Percentiles rank a stretch among this genome's conserved stretches.
These are phyloP conservation scores for Lathronympha strigana DNA, from an alignment of 2,888 invertebrate genomes.

Conservation along the genomic window DNA sequence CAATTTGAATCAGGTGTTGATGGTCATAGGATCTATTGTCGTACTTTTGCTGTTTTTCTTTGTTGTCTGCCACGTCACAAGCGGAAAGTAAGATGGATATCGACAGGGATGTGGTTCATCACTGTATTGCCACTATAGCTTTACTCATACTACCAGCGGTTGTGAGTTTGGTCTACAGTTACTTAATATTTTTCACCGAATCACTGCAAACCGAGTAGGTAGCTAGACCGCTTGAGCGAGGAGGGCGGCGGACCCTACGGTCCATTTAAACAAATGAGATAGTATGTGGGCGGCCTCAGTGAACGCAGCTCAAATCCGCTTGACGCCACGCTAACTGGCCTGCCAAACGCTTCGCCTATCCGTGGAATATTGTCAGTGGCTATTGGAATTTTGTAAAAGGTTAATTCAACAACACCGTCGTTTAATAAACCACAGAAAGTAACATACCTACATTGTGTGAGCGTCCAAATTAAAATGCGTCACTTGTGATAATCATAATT, in stretches of 20 bases:
- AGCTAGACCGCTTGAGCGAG: no score
- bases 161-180: slow-evolving; percentile 73
- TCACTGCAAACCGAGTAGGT: background rate
- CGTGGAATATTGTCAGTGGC: no score
- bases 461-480: no score
- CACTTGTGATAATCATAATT: no score
- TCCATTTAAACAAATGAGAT: no score
- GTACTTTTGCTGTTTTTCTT: slow-evolving; percentile 66
- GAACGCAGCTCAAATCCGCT: no score
- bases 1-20: slow-evolving; percentile 68
- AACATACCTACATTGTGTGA: no score
- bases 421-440: background rate
- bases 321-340: no score
- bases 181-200: slow-evolving; percentile 48
- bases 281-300: no score
- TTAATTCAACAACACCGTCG: background rate
- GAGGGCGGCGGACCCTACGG: no score
- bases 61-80: slow-evolving; percentile 68
- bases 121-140: slow-evolving; percentile 63
- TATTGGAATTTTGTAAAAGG: background rate
- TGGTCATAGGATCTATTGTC: slow-evolving; percentile 67
- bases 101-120: slow-evolving; percentile 60
- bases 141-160: slow-evolving; percentile 65
- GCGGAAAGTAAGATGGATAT: slow-evolving; percentile 49
- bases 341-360: no score